Conservation (phyloP, 2,797 vertebrate species). For the Phoxinus dragarum region DNA sequence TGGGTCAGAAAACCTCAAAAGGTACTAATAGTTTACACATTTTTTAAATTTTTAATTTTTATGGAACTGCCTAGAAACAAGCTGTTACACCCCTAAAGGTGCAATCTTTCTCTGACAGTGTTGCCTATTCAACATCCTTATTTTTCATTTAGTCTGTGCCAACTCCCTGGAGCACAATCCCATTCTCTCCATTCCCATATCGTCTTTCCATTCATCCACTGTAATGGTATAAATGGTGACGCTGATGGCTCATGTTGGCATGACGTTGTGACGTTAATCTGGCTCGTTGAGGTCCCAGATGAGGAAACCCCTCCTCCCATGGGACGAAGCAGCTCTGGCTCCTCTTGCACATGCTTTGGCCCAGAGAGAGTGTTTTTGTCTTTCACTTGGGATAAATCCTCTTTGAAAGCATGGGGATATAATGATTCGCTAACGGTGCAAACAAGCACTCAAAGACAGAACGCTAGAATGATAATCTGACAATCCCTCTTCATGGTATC, state of each 20-base stretch:
- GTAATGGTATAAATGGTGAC: slow-evolving; percentile 32
- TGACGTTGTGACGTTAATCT: slow-evolving; percentile 10
- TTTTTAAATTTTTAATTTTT: not conserved
- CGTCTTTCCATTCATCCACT: not conserved
- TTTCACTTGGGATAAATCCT: slow-evolving; percentile 68
- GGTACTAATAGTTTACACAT: not conserved
- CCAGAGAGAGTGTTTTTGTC: slow-evolving; percentile 43
- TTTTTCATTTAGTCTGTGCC: slow-evolving; percentile 12
- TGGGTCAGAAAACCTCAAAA: not conserved
- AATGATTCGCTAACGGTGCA: slow-evolving; percentile 59
- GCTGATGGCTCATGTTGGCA: slow-evolving; percentile 1
- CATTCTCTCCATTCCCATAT: slow-evolving; percentile 22
- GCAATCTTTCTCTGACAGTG: not conserved
- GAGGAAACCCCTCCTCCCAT: slow-evolving; percentile 33
- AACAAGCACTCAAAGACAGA: slow-evolving; percentile 55
- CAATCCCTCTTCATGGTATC: slow-evolving; percentile 31
- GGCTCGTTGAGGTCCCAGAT: slow-evolving; percentile 13
- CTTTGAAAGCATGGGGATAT: slow-evolving; percentile 64
- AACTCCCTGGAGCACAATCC: not conserved
- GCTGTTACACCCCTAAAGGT: not conserved
- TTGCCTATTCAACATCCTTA: not conserved
- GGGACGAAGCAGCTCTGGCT: slow-evolving; percentile 52
- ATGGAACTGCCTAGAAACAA: not conserved
- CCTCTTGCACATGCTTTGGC: not conserved
- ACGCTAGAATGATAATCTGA: not conserved